A percentile compares a stretch with the other conserved stretches of the same genome.
Conservation (phyloP, 2,888 invertebrate genomes). For the Aphrophora alni region DNA sequence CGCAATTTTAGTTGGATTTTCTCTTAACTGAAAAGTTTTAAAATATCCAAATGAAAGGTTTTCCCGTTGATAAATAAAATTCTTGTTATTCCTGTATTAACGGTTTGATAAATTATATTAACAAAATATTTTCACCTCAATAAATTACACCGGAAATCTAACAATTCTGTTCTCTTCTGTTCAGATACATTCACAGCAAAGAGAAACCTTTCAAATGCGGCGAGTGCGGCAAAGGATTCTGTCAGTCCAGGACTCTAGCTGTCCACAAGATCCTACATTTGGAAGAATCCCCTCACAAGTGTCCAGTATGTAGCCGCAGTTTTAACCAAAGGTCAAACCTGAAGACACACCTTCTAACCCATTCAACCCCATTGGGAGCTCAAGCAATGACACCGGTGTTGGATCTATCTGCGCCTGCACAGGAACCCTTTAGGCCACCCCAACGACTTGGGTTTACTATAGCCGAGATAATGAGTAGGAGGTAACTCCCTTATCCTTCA, state of each 20-base stretch:
- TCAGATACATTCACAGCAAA: conserved; percentile 96
- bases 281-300: conserved; percentile 94
- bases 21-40: no score
- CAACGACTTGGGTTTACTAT: conserved; percentile 77
- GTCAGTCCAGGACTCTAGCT: conserved; percentile 93
- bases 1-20: no score
- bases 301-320: conserved; percentile 87
- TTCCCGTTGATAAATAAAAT: no score
- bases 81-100: no score
- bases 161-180: conserved; percentile 52
- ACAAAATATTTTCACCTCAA: no score
- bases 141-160: no score
- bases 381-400: conserved; percentile 24
- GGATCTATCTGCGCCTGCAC: conserved; percentile 50
- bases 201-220: conserved; percentile 98
- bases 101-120: no score
- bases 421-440: conserved; percentile 56
- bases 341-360: conserved; percentile 89
- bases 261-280: conserved; percentile 94
- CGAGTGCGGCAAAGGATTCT: conserved; percentile 97
- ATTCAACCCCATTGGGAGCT: conserved; percentile 63
- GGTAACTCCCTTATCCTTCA: conserved; percentile 1
- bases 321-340: conserved; percentile 93
- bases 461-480: conserved; percentile 85
- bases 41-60: no score